Conservation (phyloP, 2,888 invertebrate genomes). For the Lasioglossum villosulum region DNA sequence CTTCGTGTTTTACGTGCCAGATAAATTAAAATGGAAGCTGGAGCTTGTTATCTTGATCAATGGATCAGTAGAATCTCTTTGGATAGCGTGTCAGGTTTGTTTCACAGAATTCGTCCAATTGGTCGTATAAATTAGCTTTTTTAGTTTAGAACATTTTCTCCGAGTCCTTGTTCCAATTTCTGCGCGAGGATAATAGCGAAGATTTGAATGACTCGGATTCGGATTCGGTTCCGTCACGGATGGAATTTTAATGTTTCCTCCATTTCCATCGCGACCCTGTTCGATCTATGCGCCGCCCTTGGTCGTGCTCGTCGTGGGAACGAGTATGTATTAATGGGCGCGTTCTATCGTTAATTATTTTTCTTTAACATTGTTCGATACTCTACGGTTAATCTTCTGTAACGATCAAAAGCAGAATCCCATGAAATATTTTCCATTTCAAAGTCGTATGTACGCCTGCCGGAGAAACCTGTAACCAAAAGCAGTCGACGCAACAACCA, state of each 20-base stretch:
- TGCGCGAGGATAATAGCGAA: slow-evolving; percentile 31
- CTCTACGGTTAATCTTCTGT: too few relatives aligned
- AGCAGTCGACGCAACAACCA: too few relatives aligned
- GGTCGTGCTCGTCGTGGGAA: slow-evolving; percentile 32
- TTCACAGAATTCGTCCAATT: neutral
- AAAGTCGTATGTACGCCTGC: too few relatives aligned
- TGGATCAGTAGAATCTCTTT: too few relatives aligned
- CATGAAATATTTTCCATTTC: too few relatives aligned
- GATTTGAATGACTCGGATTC: slow-evolving; percentile 40
- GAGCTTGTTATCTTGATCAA: too few relatives aligned
- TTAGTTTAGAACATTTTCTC: neutral
- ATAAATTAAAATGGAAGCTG: slow-evolving; percentile 11
- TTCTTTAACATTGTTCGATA: neutral
- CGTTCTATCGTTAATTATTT: neutral
- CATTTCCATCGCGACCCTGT: slow-evolving; percentile 48
- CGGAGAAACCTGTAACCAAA: too few relatives aligned
- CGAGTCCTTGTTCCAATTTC: slow-evolving; percentile 27
- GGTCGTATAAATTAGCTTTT: neutral
- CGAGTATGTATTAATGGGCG: neutral
- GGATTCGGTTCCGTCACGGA: slow-evolving; percentile 22
- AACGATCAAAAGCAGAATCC: too few relatives aligned
- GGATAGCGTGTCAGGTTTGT: too few relatives aligned
- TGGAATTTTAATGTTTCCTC: slow-evolving; percentile 51
- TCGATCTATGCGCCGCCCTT: slow-evolving; percentile 36
- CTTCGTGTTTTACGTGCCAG: too few relatives aligned